Base-by-base conservation (phyloP, 2,888 invertebrate species). In the Nomada goodeniana region DNA sequence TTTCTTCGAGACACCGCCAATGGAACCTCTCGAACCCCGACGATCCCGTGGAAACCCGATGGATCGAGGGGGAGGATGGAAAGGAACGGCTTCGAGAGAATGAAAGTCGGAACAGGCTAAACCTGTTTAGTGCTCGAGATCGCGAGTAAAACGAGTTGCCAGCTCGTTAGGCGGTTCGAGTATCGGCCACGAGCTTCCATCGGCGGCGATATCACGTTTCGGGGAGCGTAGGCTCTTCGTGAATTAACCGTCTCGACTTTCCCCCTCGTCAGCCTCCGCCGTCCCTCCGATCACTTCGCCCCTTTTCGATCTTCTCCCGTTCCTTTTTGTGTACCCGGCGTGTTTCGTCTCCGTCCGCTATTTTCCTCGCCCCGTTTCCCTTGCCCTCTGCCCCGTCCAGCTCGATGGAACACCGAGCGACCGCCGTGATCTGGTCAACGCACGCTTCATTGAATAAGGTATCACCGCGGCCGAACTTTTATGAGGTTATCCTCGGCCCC, bases 111-210 rank as follows among this genome's bases (percentile, higher is more conserved):
- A 57, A 29, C 65, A 7, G n/a, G 61, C 61, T 90, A 91, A 91
- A 86, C 81, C 81, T 88, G 89, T 91, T 91, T 90, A 85, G 90
- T 84, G 86, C 89, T 88, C 86, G 87, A 89, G 91, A 91, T 91
- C 89, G 91, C 86, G 90, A 90, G 89, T 90, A 90, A 91, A 91
- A 90, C 91, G 89, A 91, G 90, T 90, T 91, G 88, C 86, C 85
- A 85, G 89, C 86, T 91, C 91, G 91, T 91, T 91, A 91, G 85
- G 53, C 60, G 67, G 60, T 67, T 76, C 78, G 71, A 86, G 80
- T 61, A 73, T 55, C 59, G 76, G 74, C 76, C 70, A 69, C 78
- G 80, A 80, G 68, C 64, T 70, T 77, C 73, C 82, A 52, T 63
- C 42, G 69, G 50, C 42, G 82, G 63, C 76, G 78, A 75, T 85